phyloP scores from a whole-genome alignment of 2,797 vertebrate genomes.

The Lepilemur ruficaudatus region DNA sequence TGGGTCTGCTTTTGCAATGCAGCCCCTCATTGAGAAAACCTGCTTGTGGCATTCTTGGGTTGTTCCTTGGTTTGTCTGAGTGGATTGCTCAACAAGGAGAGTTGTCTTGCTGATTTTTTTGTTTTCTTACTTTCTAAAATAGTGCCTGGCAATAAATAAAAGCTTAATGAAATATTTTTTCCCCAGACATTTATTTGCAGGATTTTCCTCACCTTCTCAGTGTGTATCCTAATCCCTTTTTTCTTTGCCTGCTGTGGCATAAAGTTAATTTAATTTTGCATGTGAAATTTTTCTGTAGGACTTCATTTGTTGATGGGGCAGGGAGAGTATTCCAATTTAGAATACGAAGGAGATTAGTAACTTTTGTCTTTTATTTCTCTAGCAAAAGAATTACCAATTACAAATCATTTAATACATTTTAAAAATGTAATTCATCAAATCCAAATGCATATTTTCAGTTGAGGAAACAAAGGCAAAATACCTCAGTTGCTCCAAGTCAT shows the following conservation, averaged over 20 bases:
- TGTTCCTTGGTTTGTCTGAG: not conserved
- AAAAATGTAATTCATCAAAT: not conserved
- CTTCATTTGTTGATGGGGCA: not conserved
- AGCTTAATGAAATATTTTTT: not conserved
- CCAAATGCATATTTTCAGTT: not conserved
- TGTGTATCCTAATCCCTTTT: not conserved
- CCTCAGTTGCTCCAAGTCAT: not conserved
- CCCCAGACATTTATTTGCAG: not conserved
- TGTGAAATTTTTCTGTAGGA: not conserved
- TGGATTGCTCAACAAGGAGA: not conserved
- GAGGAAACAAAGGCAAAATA: not conserved
- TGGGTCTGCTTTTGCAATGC: not conserved
- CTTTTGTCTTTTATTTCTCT: constrained; percentile 3
- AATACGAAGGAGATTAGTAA: not conserved
- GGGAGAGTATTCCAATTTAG: not conserved
- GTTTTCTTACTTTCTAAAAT: not conserved
- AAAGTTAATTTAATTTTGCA: not conserved
- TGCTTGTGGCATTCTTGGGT: not conserved
- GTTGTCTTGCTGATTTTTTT: not conserved
- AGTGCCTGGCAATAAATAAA: not conserved
- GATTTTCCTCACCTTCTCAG: not conserved
- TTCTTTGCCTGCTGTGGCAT: not conserved
- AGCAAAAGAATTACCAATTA: not conserved
- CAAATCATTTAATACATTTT: not conserved
- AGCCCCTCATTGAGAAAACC: not conserved